phyloP scores from a whole-genome alignment of 2,797 vertebrate genomes.

The Margarornis squamiger region DNA sequence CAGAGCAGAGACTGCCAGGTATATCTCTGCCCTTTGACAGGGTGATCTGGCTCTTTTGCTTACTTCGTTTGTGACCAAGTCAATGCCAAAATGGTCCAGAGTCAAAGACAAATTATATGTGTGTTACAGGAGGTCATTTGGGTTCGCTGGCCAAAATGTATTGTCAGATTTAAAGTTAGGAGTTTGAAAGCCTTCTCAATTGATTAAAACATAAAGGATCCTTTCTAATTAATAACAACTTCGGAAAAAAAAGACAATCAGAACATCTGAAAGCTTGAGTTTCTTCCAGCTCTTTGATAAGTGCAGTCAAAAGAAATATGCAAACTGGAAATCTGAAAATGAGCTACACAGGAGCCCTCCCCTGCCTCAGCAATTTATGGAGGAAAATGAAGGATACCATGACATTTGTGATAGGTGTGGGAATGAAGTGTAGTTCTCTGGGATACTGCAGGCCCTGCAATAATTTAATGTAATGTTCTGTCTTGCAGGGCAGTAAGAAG shows the following conservation, averaged over 20 bases:
- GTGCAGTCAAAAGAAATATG: background rate
- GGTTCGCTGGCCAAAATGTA: background rate
- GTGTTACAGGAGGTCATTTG: background rate
- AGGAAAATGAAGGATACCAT: background rate
- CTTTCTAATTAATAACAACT: background rate
- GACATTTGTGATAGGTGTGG: background rate
- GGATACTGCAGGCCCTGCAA: background rate
- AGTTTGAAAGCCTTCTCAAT: slow-evolving; percentile 1
- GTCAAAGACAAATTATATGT: background rate
- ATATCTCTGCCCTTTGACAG: background rate
- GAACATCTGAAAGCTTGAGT: background rate
- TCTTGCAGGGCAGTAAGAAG: slow-evolving; percentile 89
- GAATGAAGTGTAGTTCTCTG: background rate
- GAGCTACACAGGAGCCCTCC: background rate
- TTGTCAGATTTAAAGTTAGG: background rate
- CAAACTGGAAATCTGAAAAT: background rate
- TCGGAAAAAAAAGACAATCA: background rate
- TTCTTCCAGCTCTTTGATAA: background rate
- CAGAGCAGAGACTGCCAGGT: background rate
- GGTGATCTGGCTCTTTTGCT: background rate
- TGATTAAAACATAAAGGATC: background rate
- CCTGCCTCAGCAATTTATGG: background rate
- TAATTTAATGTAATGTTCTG: background rate
- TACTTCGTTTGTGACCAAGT: background rate
- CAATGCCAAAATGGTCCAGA: background rate